Evolutionary conservation across 2,797 vertebrate genomes (phyloP).

Genomic region (Hoplostethus mediterraneus): DNA sequence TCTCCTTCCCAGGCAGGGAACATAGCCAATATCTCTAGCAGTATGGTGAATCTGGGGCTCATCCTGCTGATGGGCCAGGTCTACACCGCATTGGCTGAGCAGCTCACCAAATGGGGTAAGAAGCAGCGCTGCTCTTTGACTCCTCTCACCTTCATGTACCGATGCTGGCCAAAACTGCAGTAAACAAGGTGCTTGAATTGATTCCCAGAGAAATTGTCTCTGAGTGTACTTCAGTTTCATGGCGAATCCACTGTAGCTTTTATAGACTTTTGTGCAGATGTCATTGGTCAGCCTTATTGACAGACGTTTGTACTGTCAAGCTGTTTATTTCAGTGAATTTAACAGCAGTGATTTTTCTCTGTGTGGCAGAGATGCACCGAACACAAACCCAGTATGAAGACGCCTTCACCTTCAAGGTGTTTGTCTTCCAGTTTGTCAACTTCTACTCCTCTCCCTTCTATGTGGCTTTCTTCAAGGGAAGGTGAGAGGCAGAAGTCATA

Average conservation of each 20-base stretch:
- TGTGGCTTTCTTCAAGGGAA: slow-evolving; percentile 90
- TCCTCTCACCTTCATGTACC: slow-evolving; percentile 41
- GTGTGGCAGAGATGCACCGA: slow-evolving; percentile 88
- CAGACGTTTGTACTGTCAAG: no score
- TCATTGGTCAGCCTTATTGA: no score
- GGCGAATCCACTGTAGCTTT: no score
- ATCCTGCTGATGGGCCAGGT: slow-evolving; percentile 87
- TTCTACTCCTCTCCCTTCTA: slow-evolving; percentile 90
- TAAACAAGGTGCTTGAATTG: slow-evolving; percentile 11
- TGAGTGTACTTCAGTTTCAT: neutral
- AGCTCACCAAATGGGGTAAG: slow-evolving; percentile 89
- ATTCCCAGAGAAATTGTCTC: neutral
- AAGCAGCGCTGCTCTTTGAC: slow-evolving; percentile 36
- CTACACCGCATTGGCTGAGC: slow-evolving; percentile 87
- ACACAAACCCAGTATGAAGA: slow-evolving; percentile 89
- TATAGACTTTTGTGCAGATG: no score
- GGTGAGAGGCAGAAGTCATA: slow-evolving; percentile 65
- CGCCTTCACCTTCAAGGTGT: slow-evolving; percentile 89
- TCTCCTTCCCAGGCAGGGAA: slow-evolving; percentile 82
- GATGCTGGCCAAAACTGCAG: slow-evolving; percentile 14
- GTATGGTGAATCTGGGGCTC: slow-evolving; percentile 85
- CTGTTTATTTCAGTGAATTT: neutral
- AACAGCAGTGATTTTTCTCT: slow-evolving; percentile 14
- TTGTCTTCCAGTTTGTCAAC: slow-evolving; percentile 90
- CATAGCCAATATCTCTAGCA: slow-evolving; percentile 87